These are phyloP conservation scores for Ennomos erosarius DNA, from an alignment of 2,888 invertebrate genomes.

Conservation along the genomic window DNA sequence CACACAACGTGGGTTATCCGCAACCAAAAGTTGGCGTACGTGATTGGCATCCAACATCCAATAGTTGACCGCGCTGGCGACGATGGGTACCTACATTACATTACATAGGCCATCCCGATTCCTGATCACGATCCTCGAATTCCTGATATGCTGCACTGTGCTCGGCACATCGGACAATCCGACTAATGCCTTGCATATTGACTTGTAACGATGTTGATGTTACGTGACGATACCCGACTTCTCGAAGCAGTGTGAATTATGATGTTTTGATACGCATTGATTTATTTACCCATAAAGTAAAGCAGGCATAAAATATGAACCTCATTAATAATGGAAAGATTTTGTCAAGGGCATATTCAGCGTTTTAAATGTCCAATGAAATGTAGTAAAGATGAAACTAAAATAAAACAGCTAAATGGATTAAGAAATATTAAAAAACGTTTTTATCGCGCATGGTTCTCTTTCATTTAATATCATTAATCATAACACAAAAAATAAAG, in stretches of 20 bases:
- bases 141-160: conserved; percentile 54
- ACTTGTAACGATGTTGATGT: conserved; percentile 15
- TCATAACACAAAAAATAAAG: conserved; percentile 38
- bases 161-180: conserved; percentile 53
- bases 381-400: conserved; percentile 3
- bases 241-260: background rate
- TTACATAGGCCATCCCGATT: conserved; percentile 52
- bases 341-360: background rate
- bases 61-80: conserved; percentile 22
- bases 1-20: conserved; percentile 51
- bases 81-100: conserved; percentile 8
- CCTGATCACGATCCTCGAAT: conserved; percentile 64
- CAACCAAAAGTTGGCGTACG: conserved; percentile 53
- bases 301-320: too few species aligned
- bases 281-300: too few species aligned
- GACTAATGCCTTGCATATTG: conserved; percentile 39
- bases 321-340: background rate
- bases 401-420: conserved; percentile 7
- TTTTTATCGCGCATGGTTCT: conserved; percentile 5
- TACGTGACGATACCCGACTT: conserved; percentile 14
- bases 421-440: conserved; percentile 10
- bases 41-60: conserved; percentile 53
- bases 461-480: conserved; percentile 28
- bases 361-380: background rate
- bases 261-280: too few species aligned